Conservation (phyloP, 2,797 vertebrate species). For the Podarcis siculus region DNA sequence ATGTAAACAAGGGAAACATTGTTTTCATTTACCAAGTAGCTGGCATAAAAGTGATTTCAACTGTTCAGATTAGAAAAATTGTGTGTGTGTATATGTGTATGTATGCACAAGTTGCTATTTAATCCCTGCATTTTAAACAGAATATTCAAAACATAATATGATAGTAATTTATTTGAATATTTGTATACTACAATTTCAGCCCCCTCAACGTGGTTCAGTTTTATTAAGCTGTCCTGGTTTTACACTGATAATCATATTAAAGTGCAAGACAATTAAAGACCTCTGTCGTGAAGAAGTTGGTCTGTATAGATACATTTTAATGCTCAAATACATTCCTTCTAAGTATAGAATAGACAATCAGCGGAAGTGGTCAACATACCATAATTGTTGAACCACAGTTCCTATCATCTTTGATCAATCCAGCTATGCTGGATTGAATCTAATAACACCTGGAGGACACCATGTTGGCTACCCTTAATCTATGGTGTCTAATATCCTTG, state of each 20-base stretch:
- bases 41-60: background rate
- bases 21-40: constrained; percentile 1
- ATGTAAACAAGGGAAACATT: background rate
- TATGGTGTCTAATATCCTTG: background rate
- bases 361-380: too few species aligned
- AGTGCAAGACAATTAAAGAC: background rate
- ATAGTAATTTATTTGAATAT: too few species aligned
- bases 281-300: background rate
- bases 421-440: too few species aligned
- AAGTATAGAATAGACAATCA: background rate
- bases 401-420: background rate
- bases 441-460: too few species aligned
- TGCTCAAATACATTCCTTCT: background rate
- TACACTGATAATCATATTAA: background rate
- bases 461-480: constrained; percentile 2
- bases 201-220: too few species aligned
- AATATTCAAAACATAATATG: background rate
- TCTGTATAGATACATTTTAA: background rate
- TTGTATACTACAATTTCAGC: too few species aligned
- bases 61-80: background rate
- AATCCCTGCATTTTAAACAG: background rate
- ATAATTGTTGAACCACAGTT: too few species aligned
- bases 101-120: background rate
- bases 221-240: background rate
- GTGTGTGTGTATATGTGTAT: too few species aligned